Base-by-base conservation (phyloP, 2,888 invertebrate species). In the Euzophera pinguis region DNA sequence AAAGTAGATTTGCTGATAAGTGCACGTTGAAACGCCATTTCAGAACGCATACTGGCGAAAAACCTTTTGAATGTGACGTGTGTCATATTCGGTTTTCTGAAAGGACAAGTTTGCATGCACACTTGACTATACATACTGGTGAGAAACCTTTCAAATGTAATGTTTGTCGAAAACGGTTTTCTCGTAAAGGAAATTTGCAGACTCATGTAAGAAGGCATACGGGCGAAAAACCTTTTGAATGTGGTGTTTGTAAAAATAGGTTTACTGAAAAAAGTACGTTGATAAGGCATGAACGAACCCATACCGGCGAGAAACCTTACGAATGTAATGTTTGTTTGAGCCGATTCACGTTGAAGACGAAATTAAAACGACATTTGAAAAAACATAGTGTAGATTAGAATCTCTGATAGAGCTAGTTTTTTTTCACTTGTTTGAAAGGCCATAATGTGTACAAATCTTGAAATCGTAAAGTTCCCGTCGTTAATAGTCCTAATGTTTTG, bases 251-350 rank as follows among this genome's bases (percentile, higher is more conserved):
- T 17, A n/a, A 35, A n/a, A 34, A 9, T 22, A 14, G 3, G 7
- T 35, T 39, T 12, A 39, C 39, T 9, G 39, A 39, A 9, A 39
- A 16, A 16, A 39, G 39, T 9, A 39, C 39, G 14, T 13, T 45
- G 32, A 32, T 32, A 16, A 45, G 32, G 14, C 45, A 45, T 16
- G 9, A 8, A 1, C 6, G 45, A 32, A 32, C 32, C 4, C 45
- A 45, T 10, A 45, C 45, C 5, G 45, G 45, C 32, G 45, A 45
- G 45, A 45, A 45, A 45, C 45, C 45, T 1, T 45, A 45, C 10
- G 45, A 32, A 32, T 45, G 45, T 32, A 14, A 6, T 16, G n/a
- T 45, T 45, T 45, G 45, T 32, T 12, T 34, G 5, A 13, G 32
- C 16, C 14, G 45, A 1, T 45, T 34, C 14, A 32, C 45, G 13